These are phyloP conservation scores for Megaceryle maxima DNA, from an alignment of 2,113 vertebrate species.

Conservation along the genomic window DNA sequence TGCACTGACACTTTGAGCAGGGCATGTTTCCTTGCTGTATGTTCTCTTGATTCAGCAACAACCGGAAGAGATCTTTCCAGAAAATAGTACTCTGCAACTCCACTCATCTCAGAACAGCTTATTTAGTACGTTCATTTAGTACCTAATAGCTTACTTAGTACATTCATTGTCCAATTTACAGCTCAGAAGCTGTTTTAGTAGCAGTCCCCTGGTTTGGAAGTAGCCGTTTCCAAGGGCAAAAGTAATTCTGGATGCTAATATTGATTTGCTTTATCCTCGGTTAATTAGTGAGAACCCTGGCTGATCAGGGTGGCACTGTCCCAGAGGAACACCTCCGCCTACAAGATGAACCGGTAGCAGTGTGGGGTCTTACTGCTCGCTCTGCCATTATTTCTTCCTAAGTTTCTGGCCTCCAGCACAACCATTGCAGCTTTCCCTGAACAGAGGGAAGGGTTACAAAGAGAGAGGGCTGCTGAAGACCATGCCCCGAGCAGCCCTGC, in stretches of 20 bases:
- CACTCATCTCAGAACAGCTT: not conserved
- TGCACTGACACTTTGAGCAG: not conserved
- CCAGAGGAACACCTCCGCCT: not conserved
- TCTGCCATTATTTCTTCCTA: not conserved
- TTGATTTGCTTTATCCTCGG: not conserved
- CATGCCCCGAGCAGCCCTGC: not conserved
- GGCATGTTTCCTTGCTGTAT: not conserved
- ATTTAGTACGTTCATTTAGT: not conserved
- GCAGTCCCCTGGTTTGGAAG: not conserved
- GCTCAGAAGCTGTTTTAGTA: not conserved
- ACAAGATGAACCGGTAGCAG: too few species aligned
- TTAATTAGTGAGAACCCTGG: not conserved
- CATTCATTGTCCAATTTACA: not conserved
- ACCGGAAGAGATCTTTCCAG: not conserved
- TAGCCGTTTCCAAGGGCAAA: not conserved
- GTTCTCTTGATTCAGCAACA: not conserved
- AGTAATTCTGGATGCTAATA: not conserved
- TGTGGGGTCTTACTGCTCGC: not conserved
- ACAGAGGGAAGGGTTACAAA: not conserved
- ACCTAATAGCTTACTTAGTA: not conserved
- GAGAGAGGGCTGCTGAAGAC: not conserved
- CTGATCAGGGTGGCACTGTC: not conserved
- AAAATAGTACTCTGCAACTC: not conserved
- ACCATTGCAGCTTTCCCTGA: not conserved
- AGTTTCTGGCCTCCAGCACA: not conserved